Conservation (phyloP, 2,797 vertebrate species). For the Diplodus sargus region DNA sequence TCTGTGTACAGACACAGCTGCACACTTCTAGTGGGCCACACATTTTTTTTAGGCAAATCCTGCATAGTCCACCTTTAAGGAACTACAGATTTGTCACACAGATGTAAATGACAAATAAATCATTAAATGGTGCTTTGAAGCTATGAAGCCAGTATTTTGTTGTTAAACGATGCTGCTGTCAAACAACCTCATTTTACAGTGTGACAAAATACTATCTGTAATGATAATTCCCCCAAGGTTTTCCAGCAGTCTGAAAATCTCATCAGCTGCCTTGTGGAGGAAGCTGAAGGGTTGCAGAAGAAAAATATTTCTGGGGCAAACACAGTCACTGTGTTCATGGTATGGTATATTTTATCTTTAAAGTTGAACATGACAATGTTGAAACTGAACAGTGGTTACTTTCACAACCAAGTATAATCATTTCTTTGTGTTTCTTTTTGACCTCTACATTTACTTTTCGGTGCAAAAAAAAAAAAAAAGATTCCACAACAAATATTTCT, state of each 20-base stretch:
- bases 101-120: conserved; percentile 24
- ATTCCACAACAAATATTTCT: background rate
- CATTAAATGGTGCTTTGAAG: background rate
- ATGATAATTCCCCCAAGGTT: background rate
- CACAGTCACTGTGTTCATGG: background rate
- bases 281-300: background rate
- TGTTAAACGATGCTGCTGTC: background rate
- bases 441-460: background rate
- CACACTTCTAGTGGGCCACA: too few species aligned
- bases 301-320: background rate
- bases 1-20: too few species aligned
- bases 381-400: too few species aligned
- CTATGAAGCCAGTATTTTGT: background rate
- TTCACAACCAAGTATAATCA: too few species aligned
- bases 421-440: background rate
- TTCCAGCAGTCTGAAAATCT: background rate
- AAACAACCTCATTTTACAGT: background rate
- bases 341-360: too few species aligned
- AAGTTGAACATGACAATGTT: background rate
- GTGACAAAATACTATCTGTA: background rate
- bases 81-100: conserved; percentile 26
- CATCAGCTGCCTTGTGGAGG: background rate
- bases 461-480: background rate
- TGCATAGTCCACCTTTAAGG: background rate
- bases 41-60: too few species aligned